A percentile compares a stretch with the other conserved stretches of the same genome.
These are phyloP conservation scores for Horisme vitalbata DNA, from an alignment of 2,888 invertebrate genomes.

Conservation along the genomic window DNA sequence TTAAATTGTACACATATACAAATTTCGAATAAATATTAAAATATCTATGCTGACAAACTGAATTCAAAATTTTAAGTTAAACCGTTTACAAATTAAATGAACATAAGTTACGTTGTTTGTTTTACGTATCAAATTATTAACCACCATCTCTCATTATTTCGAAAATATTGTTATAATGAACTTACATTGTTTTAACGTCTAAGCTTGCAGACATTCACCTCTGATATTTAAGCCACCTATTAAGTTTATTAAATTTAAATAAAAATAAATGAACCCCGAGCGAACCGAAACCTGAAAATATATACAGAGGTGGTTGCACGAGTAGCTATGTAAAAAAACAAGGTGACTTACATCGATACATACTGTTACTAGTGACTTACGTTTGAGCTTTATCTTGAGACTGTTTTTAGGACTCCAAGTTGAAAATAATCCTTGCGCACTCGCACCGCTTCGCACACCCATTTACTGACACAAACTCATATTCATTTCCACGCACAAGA, in stretches of 20 bases:
- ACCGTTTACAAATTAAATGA: not conserved
- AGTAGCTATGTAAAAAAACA: no score
- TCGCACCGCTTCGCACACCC: slow-evolving; percentile 73
- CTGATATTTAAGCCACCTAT: not conserved
- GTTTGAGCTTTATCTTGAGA: slow-evolving; percentile 80
- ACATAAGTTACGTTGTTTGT: not conserved
- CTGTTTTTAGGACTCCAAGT: slow-evolving; percentile 78
- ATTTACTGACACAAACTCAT: slow-evolving; percentile 74
- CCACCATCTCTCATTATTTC: not conserved
- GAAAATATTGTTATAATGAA: not conserved
- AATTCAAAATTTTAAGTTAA: no score
- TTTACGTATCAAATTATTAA: not conserved
- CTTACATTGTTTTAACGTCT: not conserved
- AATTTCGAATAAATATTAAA: no score
- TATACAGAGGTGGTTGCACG: no score
- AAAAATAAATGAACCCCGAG: no score
- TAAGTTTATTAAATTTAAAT: not conserved
- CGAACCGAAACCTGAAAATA: no score
- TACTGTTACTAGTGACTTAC: slow-evolving; percentile 67
- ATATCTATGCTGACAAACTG: no score
- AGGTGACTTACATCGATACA: no score
- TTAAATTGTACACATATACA: no score
- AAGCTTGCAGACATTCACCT: not conserved
- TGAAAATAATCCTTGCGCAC: slow-evolving; percentile 73
- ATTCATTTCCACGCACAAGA: slow-evolving; percentile 43